These are phyloP conservation scores for Papilio demoleus DNA, from an alignment of 2,888 invertebrate genomes.

Conservation along the genomic window DNA sequence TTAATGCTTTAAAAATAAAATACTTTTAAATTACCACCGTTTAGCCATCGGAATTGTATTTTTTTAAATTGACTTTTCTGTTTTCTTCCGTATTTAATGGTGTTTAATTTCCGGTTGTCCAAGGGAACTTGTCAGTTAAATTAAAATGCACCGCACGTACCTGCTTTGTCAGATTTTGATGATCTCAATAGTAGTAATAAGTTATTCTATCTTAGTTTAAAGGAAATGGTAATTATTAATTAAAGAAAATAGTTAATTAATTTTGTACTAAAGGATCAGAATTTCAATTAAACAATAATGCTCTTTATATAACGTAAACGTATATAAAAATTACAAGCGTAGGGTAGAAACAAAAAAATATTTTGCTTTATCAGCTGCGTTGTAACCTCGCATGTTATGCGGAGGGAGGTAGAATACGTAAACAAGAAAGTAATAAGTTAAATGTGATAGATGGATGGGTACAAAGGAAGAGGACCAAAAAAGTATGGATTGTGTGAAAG, in stretches of 20 bases:
- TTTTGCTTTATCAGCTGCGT: too few relatives aligned
- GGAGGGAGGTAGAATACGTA: too few relatives aligned
- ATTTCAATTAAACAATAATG: neutral
- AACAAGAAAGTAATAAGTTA: too few relatives aligned
- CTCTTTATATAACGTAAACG: too few relatives aligned
- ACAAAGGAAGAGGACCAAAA: too few relatives aligned
- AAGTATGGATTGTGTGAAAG: too few relatives aligned
- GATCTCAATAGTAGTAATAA: neutral
- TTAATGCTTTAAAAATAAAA: too few relatives aligned
- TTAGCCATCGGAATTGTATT: neutral
- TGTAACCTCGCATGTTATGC: too few relatives aligned
- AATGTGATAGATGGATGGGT: too few relatives aligned
- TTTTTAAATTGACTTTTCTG: neutral
- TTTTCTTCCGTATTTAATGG: slow-evolving; percentile 15
- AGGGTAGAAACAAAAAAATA: too few relatives aligned
- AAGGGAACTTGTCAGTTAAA: neutral
- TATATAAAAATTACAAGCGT: too few relatives aligned
- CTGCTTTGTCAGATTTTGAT: neutral
- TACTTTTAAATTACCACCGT: neutral
- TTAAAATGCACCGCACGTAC: slow-evolving; percentile 9
- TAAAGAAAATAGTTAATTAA: neutral
- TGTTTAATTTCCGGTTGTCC: neutral
- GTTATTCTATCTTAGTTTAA: neutral
- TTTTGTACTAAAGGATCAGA: neutral
- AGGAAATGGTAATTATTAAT: neutral